These are phyloP conservation scores for Drosophila rellima DNA, from an alignment of 2,888 invertebrate genomes.

Conservation along the genomic window DNA sequence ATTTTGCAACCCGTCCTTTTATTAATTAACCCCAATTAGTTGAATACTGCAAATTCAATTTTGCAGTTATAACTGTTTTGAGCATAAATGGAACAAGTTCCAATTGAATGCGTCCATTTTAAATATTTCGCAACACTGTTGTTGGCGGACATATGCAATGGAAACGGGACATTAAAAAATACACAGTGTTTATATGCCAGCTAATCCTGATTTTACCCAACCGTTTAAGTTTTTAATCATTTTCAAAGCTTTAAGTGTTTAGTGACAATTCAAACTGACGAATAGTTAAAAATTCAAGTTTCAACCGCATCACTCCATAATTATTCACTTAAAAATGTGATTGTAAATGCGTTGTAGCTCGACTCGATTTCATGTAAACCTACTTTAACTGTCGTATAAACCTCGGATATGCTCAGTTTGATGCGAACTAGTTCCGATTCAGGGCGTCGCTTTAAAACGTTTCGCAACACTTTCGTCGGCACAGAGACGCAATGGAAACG, in stretches of 20 bases:
- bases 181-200: background rate
- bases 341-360: background rate
- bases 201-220: background rate
- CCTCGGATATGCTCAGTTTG: background rate
- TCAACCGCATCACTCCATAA: too few relatives aligned
- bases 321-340: too few relatives aligned
- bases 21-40: slow-evolving; percentile 41
- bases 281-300: too few relatives aligned
- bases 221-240: too few relatives aligned
- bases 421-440: slow-evolving; percentile 37
- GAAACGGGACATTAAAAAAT: slow-evolving; percentile 26
- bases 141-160: slow-evolving; percentile 13
- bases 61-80: background rate
- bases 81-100: slow-evolving; percentile 25
- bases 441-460: slow-evolving; percentile 28
- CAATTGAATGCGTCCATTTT: slow-evolving; percentile 27
- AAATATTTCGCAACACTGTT: slow-evolving; percentile 37
- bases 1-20: slow-evolving; percentile 22
- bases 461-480: slow-evolving; percentile 39
- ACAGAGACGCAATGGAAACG: slow-evolving; percentile 31
- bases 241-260: too few relatives aligned
- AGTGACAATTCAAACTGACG: too few relatives aligned
- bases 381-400: background rate
- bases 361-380: background rate
- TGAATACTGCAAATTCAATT: slow-evolving; percentile 2